Conservation (phyloP, 2,113 vertebrate genomes). For the Pipa parva region DNA sequence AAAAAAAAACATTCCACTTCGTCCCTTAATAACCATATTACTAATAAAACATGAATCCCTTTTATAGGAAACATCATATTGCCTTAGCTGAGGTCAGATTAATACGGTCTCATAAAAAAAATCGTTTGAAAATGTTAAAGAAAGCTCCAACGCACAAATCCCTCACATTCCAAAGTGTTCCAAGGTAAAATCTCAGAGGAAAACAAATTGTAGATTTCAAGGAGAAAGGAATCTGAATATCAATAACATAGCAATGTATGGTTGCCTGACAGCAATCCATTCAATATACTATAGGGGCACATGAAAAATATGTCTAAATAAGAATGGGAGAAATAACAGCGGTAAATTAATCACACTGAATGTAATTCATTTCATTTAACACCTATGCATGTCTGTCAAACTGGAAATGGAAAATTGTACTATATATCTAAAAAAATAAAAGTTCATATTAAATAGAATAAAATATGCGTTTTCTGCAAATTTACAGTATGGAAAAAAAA, state of each 20-base stretch:
- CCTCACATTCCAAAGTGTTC: not conserved
- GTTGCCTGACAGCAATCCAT: constrained; percentile 10
- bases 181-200: constrained; percentile 17
- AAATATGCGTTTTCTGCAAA: too few relatives aligned
- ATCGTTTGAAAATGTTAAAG: constrained; percentile 1
- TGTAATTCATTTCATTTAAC: too few relatives aligned
- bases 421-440: too few relatives aligned
- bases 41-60: not conserved
- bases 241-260: constrained; percentile 19
- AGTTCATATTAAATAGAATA: too few relatives aligned
- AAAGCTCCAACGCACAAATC: not conserved
- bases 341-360: constrained; percentile 4
- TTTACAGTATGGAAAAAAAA: not conserved
- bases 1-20: constrained; percentile 32
- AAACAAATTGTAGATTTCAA: constrained; percentile 27
- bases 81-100: not conserved
- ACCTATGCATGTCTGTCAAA: too few relatives aligned
- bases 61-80: constrained; percentile 5
- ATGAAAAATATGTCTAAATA: not conserved
- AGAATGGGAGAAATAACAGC: not conserved
- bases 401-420: too few relatives aligned
- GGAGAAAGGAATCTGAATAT: constrained; percentile 30
- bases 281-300: constrained; percentile 13
- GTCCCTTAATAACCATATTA: not conserved
- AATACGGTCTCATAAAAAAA: not conserved